These are phyloP conservation scores for Melanotaenia duboulayi DNA, from an alignment of 2,113 vertebrate species.

Conservation along the genomic window DNA sequence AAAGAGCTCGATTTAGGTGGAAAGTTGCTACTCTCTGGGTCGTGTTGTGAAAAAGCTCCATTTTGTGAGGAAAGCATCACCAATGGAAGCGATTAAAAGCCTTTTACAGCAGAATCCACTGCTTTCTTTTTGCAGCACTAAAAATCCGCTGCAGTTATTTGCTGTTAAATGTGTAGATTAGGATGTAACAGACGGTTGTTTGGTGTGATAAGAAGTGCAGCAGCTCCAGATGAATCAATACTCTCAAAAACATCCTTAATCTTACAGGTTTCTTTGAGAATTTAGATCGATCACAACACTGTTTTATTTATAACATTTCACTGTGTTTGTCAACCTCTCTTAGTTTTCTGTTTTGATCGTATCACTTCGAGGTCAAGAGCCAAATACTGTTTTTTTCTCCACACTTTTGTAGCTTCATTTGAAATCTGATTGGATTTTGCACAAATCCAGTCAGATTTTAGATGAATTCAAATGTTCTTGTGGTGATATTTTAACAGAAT, in stretches of 20 bases:
- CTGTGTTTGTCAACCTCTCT: slow-evolving; percentile 12
- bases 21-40: slow-evolving; percentile 10
- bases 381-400: slow-evolving; percentile 6
- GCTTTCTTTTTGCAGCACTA: background rate
- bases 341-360: slow-evolving; percentile 10
- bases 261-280: slow-evolving; percentile 42
- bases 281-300: slow-evolving; percentile 16
- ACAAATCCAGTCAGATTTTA: background rate
- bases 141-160: slow-evolving; percentile 31
- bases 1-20: background rate
- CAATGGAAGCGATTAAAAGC: slow-evolving; percentile 11
- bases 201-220: slow-evolving; percentile 35
- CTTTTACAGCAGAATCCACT: slow-evolving; percentile 23
- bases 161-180: slow-evolving; percentile 47
- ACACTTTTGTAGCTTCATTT: background rate
- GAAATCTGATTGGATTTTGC: slow-evolving; percentile 14
- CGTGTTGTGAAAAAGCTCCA: slow-evolving; percentile 6
- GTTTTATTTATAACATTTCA: slow-evolving; percentile 23
- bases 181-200: slow-evolving; percentile 37
- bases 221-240: slow-evolving; percentile 48
- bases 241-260: slow-evolving; percentile 38
- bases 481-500: background rate
- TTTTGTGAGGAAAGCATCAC: slow-evolving; percentile 3
- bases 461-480: background rate
- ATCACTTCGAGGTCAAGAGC: background rate